Evolutionary conservation across 2,113 vertebrate genomes (phyloP).

Genomic region (Thermophis baileyi): DNA sequence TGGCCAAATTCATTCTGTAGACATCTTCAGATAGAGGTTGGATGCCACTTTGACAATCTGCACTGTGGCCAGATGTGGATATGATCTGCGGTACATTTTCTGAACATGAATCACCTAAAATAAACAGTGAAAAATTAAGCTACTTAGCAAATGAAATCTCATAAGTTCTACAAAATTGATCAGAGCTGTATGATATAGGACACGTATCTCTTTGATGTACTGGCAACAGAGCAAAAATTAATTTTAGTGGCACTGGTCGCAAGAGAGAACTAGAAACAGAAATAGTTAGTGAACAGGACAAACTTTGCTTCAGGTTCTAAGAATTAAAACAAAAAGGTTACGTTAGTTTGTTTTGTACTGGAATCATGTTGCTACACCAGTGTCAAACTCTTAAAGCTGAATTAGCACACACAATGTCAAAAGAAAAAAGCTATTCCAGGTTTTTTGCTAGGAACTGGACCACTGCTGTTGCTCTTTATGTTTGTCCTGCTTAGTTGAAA

Average conservation of each 20-base stretch:
- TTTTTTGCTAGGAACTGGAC: neutral
- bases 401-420: neutral
- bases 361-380: neutral
- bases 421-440: neutral
- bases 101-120: constrained; percentile 76
- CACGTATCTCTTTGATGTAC: neutral
- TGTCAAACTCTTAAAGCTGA: neutral
- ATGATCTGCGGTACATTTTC: constrained; percentile 67
- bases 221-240: neutral
- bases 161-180: neutral
- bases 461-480: neutral
- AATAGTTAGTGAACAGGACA: neutral
- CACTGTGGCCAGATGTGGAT: constrained; percentile 59
- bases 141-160: neutral
- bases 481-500: neutral
- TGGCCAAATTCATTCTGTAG: constrained; percentile 78
- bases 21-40: constrained; percentile 71
- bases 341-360: neutral
- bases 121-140: constrained; percentile 31
- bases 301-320: neutral
- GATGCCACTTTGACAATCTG: constrained; percentile 61
- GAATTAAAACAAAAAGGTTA: neutral
- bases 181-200: neutral
- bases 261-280: neutral
- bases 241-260: neutral